A percentile compares a stretch with the other conserved stretches of the same genome.
Evolutionary conservation across 2,888 invertebrate genomes (phyloP).

Genomic region (Aradus depressus): DNA sequence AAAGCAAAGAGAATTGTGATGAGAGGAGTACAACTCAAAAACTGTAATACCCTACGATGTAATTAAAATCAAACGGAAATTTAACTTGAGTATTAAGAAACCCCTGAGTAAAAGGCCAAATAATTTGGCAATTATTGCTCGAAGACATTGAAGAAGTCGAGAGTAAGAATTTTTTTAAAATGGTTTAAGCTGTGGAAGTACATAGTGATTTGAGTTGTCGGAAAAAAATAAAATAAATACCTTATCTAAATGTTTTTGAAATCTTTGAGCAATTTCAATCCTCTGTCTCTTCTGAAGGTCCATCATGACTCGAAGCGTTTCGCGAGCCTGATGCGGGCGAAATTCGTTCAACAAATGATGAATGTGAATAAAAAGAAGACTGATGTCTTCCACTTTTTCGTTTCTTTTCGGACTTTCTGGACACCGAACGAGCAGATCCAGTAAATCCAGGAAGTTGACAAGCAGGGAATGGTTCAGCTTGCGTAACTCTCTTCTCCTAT

Average conservation of each 20-base stretch:
- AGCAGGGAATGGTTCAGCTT: slow-evolving; percentile 90
- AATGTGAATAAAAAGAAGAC: slow-evolving; percentile 95
- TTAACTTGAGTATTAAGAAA: no score
- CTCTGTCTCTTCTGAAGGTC: slow-evolving; percentile 85
- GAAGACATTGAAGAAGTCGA: no score
- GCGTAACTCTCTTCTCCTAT: slow-evolving; percentile 83
- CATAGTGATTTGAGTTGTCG: no score
- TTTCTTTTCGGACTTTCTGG: slow-evolving; percentile 83
- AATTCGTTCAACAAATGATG: slow-evolving; percentile 97
- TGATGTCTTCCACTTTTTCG: slow-evolving; percentile 92
- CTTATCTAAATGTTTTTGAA: slow-evolving; percentile 85
- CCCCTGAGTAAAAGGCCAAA: no score
- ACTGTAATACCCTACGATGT: no score
- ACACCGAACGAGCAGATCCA: slow-evolving; percentile 83
- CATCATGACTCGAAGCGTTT: slow-evolving; percentile 93
- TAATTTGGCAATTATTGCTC: no score
- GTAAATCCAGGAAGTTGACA: slow-evolving; percentile 85
- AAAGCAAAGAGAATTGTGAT: no score
- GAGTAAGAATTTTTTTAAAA: no score
- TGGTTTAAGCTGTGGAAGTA: no score
- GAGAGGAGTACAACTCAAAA: no score
- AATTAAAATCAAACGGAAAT: no score
- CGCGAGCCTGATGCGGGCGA: slow-evolving; percentile 92
- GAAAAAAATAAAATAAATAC: no score
- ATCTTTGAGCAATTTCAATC: slow-evolving; percentile 75